Percentiles rank a stretch among this genome's conserved stretches.
phyloP scores from a whole-genome alignment of 2,113 vertebrate species.

The Microcebus jonahi region DNA sequence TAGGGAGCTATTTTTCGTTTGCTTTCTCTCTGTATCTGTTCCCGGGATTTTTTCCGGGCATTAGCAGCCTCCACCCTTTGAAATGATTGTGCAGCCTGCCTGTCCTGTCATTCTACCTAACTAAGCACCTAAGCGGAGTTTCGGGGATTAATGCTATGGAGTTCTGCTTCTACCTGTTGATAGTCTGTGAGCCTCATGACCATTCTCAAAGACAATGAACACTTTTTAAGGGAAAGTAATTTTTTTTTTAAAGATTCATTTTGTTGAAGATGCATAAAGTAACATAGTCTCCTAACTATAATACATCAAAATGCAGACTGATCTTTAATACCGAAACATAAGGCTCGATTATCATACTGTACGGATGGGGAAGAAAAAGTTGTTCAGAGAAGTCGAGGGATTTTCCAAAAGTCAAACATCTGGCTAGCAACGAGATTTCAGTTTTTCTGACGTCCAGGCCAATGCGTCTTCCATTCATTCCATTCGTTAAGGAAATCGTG shows the following conservation, averaged over 20 bases:
- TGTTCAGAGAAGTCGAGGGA: not conserved
- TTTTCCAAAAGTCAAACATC: conserved; percentile 8
- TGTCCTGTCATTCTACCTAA: not conserved
- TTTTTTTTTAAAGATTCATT: not conserved
- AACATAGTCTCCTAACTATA: not conserved
- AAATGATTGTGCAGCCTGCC: conserved; percentile 15
- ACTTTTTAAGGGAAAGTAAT: not conserved
- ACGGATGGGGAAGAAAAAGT: not conserved
- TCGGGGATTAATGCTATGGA: not conserved
- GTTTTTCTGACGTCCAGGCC: not conserved
- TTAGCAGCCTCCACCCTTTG: conserved; percentile 46
- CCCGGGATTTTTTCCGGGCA: conserved; percentile 39
- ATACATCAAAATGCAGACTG: not conserved
- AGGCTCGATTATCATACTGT: not conserved
- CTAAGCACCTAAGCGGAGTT: not conserved
- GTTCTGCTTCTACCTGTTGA: not conserved
- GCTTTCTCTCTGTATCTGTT: not conserved
- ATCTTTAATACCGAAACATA: not conserved
- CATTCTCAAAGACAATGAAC: not conserved
- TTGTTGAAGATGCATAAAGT: conserved; percentile 14
- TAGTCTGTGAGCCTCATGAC: not conserved
- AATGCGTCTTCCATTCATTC: not conserved
- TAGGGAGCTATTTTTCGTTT: not conserved
- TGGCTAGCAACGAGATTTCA: not conserved
- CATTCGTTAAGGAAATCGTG: too few species aligned